Base-by-base conservation (phyloP, 35 echinoderm and acorn worm genomes). In the Stichopus chloronotus region DNA sequence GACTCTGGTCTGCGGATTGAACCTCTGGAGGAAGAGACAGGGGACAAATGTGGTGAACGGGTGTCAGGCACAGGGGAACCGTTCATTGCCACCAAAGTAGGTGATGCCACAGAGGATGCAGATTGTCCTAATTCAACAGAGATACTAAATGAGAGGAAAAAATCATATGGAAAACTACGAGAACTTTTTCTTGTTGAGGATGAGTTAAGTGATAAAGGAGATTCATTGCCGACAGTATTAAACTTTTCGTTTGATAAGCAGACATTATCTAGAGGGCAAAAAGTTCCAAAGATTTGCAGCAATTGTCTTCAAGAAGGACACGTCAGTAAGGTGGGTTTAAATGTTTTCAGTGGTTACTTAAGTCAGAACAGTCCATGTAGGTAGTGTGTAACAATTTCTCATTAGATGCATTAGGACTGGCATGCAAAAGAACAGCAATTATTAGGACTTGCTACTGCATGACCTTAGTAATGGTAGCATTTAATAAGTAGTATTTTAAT, bases 241-340 rank as follows among this genome's bases (percentile, higher is more conserved):
- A 83, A 89, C n/a, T 97, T 95, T 88, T 72, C 63, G 12, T 97
- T 97, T 76, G 81, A 95, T 63, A 82, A 93, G 76, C 19, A 95
- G 25, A 93, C 57, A 17, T 76, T 97, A 16, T 93, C 96, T 10
- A 80, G 88, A 69, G 96, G 96, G 54, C 92, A 93, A 12, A 82
- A 91, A 9, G 94, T 95, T 56, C 91, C 92, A 57, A 53, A 91
- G 7, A 92, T 97, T 13, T 97, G 96, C 87, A 95, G 78, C 59
- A 91, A 88, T n/a, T 97, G 96, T 30, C 79, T 78, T 58, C 88
- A 78, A 59, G 96, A 97, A 87, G 96, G 96, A 23, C 96, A 97
- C 93, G 17, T 81, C 25, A 92, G 87, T 55, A 84, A 94, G 85
- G 96, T 95, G 57, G 92, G 96, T 55, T 61, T 21, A 0, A 56